Percentiles rank a stretch among this genome's conserved stretches.
Evolutionary conservation across 2,113 vertebrate species (phyloP).

Genomic region (Ailurus styani): DNA sequence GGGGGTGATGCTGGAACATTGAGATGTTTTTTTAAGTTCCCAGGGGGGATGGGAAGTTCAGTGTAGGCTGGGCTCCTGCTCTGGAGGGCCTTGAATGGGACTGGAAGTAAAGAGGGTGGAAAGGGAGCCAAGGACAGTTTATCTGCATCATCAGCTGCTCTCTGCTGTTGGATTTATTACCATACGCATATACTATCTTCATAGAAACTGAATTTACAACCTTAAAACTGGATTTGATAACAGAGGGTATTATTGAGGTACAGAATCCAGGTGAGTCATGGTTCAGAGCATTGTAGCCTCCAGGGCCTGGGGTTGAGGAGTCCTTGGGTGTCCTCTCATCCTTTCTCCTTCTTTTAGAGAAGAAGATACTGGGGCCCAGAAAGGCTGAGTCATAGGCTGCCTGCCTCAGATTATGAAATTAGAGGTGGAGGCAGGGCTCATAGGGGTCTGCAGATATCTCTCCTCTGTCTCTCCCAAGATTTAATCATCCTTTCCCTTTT

Average conservation of each 20-base stretch:
- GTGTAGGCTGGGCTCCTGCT: background rate
- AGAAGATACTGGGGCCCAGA: background rate
- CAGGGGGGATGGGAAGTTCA: background rate
- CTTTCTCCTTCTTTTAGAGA: background rate
- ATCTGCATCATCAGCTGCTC: background rate
- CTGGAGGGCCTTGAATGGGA: background rate
- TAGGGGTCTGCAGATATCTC: fast-evolving
- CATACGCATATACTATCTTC: background rate
- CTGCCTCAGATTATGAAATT: background rate
- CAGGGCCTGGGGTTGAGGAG: too few relatives aligned
- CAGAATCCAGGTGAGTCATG: background rate
- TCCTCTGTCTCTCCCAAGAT: background rate
- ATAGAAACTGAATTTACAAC: background rate
- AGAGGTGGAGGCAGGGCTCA: too few relatives aligned
- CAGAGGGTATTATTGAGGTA: background rate
- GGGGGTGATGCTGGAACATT: background rate
- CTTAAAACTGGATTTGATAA: background rate
- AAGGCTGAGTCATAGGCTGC: background rate
- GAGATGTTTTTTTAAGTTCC: background rate
- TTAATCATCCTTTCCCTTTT: background rate
- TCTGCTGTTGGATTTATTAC: background rate
- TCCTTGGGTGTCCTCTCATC: fast-evolving
- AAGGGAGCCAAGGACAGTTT: too few relatives aligned
- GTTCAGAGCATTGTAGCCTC: too few relatives aligned
- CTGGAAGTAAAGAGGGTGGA: background rate